Conservation (phyloP, 2,797 vertebrate species). For the Salarias fasciatus region DNA sequence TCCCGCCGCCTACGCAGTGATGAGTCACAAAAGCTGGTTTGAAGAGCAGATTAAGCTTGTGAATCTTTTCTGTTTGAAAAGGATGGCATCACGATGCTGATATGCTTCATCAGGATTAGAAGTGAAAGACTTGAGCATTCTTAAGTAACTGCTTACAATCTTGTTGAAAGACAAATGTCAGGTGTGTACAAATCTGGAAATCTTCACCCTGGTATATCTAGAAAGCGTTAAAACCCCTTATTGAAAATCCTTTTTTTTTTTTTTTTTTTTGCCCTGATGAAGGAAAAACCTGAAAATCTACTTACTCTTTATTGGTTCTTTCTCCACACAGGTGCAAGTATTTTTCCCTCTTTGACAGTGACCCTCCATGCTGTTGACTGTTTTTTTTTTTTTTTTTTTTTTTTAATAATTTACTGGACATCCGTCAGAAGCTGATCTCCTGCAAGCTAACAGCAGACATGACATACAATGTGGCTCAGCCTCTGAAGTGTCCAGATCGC, state of each 20-base stretch:
- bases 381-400: neutral
- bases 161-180: neutral
- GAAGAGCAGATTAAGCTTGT: neutral
- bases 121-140: neutral
- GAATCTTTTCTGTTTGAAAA: neutral
- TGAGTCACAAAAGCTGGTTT: neutral
- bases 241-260: too few species aligned
- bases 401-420: constrained; percentile 1
- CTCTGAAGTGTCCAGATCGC: constrained; percentile 20
- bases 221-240: neutral
- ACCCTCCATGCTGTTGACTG: constrained; percentile 1
- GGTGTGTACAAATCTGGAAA: neutral
- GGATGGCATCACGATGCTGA: too few species aligned
- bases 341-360: neutral
- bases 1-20: neutral
- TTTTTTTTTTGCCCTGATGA: neutral
- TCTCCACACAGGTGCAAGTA: too few species aligned
- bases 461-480: neutral
- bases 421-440: neutral
- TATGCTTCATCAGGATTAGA: neutral
- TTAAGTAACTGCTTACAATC: neutral
- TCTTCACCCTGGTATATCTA: too few species aligned
- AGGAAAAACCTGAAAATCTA: neutral
- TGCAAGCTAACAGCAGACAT: constrained; percentile 9
- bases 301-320: neutral